Percentiles rank a stretch among this genome's conserved stretches.
These are phyloP conservation scores for Ambastaia sidthimunki DNA, from an alignment of 2,797 vertebrate species.

Conservation along the genomic window DNA sequence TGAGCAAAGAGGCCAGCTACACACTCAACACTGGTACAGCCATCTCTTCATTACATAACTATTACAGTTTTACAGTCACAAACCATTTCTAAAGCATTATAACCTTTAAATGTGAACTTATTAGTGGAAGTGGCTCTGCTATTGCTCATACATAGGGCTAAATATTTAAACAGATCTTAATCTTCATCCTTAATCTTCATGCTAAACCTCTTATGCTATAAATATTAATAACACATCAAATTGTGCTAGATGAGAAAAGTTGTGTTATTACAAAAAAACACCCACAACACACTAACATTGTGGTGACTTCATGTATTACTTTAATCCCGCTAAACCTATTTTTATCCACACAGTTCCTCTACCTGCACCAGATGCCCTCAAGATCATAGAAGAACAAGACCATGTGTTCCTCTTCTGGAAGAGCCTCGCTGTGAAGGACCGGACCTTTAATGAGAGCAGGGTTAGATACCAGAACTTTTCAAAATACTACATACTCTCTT, in stretches of 20 bases:
- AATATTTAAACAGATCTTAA: no score
- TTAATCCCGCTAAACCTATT: neutral
- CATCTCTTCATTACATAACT: neutral
- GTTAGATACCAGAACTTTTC: slow-evolving; percentile 74
- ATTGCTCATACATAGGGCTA: no score
- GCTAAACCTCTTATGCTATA: no score
- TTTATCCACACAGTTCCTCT: slow-evolving; percentile 80
- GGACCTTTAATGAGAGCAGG: slow-evolving; percentile 90
- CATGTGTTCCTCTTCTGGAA: slow-evolving; percentile 95
- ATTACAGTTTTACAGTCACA: neutral
- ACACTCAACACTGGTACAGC: slow-evolving; percentile 88
- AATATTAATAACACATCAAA: no score
- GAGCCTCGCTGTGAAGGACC: slow-evolving; percentile 91
- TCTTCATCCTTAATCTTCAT: no score
- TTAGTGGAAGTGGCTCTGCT: no score
- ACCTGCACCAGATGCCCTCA: slow-evolving; percentile 91
- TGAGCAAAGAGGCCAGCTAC: slow-evolving; percentile 94
- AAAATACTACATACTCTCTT: neutral
- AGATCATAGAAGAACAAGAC: slow-evolving; percentile 91
- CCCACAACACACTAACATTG: no score
- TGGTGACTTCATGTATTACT: no score
- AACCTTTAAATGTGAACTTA: no score
- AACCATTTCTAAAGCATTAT: no score
- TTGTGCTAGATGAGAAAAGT: no score
- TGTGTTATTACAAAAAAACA: no score